Evolutionary conservation across 2,888 invertebrate genomes (phyloP), one percentile per base, ranked within the genome.

Genomic region (Cheiracanthium punctorium): DNA sequence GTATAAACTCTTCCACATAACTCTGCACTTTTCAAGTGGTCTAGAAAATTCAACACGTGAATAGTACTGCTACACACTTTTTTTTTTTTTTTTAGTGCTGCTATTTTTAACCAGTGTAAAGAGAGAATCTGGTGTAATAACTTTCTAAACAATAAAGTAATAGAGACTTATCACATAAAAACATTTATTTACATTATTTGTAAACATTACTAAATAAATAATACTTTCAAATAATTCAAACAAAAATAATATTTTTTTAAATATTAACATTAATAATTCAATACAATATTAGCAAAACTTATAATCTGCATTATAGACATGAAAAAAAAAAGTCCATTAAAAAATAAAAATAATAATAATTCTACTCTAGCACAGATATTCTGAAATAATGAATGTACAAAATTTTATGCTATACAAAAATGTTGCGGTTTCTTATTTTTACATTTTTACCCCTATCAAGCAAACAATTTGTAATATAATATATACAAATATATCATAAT

Each of bases 131-230:
- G n/a, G n/a, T n/a, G n/a, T n/a, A n/a, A n/a, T n/a, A n/a, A n/a
- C n/a, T n/a, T n/a, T n/a, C n/a, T n/a, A n/a, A n/a, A 37, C 10
- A 37, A 37, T 37, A 37, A 37, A 37, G 7, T 37, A 37, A 37
- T 7, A 37, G 7, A 37, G 37, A 7, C n/a, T n/a, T 10, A 37
- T 37, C 58, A 58, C 58, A 58, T 58, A 58, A 58, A 58, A 58
- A 58, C 58, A 58, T 58, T 58, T 58, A 58, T 58, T 58, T 58
- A 58, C 58, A 58, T 17, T 37, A 17, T 7, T 58, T 58, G 20
- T 58, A 17, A 58, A 24, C 24, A 58, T 24, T 58, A 4, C 5
- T 24, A 58, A 58, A 58, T 58, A 58, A 58, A 48, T 58, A 24
- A 5, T 58, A 58, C 5, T 58, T 7, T 17, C 24, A 20, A 58